These are phyloP conservation scores for Anthopleura sola DNA, from an alignment of 64 coral and sea anemone species.

Conservation along the genomic window DNA sequence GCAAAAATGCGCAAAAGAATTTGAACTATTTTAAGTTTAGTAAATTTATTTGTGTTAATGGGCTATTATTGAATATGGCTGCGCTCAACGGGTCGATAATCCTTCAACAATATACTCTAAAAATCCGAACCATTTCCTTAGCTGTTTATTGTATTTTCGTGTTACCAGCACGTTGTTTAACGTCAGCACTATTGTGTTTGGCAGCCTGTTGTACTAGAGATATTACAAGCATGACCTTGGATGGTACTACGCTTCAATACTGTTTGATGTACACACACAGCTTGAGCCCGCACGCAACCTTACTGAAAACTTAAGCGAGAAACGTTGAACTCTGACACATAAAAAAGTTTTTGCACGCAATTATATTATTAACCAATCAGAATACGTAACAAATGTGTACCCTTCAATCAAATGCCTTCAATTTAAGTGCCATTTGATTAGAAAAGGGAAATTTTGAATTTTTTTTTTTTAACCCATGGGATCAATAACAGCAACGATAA, in stretches of 20 bases:
- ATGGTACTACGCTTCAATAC: neutral
- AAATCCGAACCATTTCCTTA: conserved; percentile 1
- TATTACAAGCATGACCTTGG: neutral
- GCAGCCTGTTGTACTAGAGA: neutral
- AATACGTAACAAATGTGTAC: neutral
- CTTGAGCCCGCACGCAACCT: neutral
- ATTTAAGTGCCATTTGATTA: neutral
- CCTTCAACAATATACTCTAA: neutral
- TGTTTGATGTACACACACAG: neutral
- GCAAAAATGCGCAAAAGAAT: neutral
- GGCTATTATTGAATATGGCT: neutral
- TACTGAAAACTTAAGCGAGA: neutral
- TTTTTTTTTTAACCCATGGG: neutral
- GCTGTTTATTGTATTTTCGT: neutral
- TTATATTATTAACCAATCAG: neutral
- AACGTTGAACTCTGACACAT: neutral
- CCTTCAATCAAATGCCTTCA: neutral
- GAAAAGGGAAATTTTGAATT: neutral
- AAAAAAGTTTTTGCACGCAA: neutral
- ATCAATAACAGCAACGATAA: no score
- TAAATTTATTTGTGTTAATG: neutral
- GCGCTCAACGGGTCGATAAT: neutral
- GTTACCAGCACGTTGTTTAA: neutral
- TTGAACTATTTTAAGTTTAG: neutral
- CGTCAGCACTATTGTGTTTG: neutral